Base-by-base conservation (phyloP, 2,113 vertebrate species). In the Ciconia stormi region DNA sequence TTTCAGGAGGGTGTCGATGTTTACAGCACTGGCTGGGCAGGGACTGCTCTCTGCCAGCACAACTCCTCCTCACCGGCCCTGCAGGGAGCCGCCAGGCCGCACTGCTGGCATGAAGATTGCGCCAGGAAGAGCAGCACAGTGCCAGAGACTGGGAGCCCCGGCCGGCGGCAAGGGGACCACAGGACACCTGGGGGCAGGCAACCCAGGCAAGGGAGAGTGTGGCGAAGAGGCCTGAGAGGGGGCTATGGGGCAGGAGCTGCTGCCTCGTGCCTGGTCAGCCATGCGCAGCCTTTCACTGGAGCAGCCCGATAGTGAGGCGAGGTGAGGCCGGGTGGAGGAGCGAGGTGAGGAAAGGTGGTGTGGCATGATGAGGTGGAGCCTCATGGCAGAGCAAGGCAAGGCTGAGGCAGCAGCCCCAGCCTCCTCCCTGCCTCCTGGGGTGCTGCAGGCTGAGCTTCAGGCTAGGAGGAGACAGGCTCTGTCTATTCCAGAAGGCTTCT, bases 201-300 rank as follows among this genome's bases (percentile, higher is more conserved):
- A 13, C 8, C 17, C 0, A 1, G 19, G n/a, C 1, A 0, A 30
- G 7, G 22, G 38, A 6, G 8, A 61, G 8, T 13, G 2, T 6
- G 20, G 38, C 1, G 1, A 40, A 38, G 22, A 62, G 20, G 29
- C 32, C 34, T 8, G 10, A 52, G 20, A 71, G 27, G 40, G 63
- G 25, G 4, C 29, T 7, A 4, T 2, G 9, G 52, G 26, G 17
- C 42, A 2, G 40, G 6, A 82, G 40, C 8, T 3, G 63, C 22
- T 38, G 71, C 50, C 56, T 38, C 1, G 3, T 0, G 2, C 55
- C 27, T 44, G n/a, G 7, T 46, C 40, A n/a, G 38, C 29, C 55
- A 42, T 5, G 3, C 0, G 0, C 36, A 66, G 50, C n/a, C 40
- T 9, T 79, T 70, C 2, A 7, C 14, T 50, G 70, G 59, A 59